Evolutionary conservation across 2,888 invertebrate species (phyloP).

Genomic region (Pristionchus entomophagus): DNA sequence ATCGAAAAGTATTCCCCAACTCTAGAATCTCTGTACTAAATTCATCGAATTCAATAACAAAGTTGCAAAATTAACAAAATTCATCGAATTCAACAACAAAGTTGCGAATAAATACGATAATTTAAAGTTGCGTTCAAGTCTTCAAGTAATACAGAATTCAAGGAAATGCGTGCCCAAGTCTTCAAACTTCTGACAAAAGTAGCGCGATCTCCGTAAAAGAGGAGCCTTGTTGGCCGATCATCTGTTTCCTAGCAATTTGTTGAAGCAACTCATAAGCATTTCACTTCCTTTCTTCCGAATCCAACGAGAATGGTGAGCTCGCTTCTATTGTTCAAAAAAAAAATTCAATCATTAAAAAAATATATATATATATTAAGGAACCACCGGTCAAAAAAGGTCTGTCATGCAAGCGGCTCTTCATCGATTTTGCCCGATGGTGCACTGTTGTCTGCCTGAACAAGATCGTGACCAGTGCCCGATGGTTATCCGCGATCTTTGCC

Average conservation of each 20-base stretch:
- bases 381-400: not conserved
- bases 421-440: not conserved
- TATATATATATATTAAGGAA: no score
- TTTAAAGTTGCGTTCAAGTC: no score
- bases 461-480: constrained; percentile 5
- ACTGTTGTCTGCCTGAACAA: constrained; percentile 26
- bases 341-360: not conserved
- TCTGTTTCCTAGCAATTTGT: not conserved
- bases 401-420: not conserved
- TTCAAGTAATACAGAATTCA: no score
- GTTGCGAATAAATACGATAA: no score
- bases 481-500: not conserved
- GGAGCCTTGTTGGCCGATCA: not conserved
- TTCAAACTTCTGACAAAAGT: not conserved
- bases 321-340: not conserved
- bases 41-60: no score
- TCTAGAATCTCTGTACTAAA: no score
- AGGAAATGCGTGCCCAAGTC: no score
- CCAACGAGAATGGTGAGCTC: not conserved
- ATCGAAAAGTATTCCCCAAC: not conserved
- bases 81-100: no score
- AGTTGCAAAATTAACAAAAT: no score
- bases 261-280: not conserved
- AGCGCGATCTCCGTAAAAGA: not conserved
- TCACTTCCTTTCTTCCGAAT: not conserved